Conservation (phyloP, 53 echinoderm and acorn worm species). For the Echinometra lucunter region DNA sequence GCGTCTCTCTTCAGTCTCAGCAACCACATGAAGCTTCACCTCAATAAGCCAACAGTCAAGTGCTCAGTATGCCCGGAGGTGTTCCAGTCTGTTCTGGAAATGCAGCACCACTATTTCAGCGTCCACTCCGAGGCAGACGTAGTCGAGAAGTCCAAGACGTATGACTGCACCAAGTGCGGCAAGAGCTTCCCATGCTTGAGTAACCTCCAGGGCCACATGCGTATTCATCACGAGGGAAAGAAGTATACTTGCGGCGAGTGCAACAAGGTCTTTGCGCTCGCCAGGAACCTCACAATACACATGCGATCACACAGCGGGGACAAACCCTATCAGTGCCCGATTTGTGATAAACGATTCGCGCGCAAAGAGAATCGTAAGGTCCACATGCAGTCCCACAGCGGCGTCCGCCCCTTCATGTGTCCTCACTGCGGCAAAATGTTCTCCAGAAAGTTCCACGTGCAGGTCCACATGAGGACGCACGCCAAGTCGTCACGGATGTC, state of each 20-base stretch:
- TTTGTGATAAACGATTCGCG: slow-evolving; percentile 96
- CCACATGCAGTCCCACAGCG: slow-evolving; percentile 95
- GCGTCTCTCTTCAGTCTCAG: slow-evolving; percentile 84
- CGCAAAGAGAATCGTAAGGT: slow-evolving; percentile 94
- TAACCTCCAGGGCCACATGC: slow-evolving; percentile 93
- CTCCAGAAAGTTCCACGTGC: slow-evolving; percentile 90
- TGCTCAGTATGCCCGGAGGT: slow-evolving; percentile 94
- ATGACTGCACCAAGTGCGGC: slow-evolving; percentile 89
- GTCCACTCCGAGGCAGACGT: slow-evolving; percentile 84
- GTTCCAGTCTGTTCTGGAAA: slow-evolving; percentile 87
- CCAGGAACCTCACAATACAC: slow-evolving; percentile 94
- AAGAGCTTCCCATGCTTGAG: slow-evolving; percentile 87
- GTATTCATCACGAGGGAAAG: slow-evolving; percentile 89
- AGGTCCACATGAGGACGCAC: slow-evolving; percentile 95
- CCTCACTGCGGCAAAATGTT: slow-evolving; percentile 96
- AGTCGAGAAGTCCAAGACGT: slow-evolving; percentile 81
- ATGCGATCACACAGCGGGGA: slow-evolving; percentile 96
- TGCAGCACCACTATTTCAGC: slow-evolving; percentile 96
- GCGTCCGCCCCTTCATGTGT: slow-evolving; percentile 95
- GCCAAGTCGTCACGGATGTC: slow-evolving; percentile 72
- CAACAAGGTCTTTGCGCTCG: slow-evolving; percentile 91
- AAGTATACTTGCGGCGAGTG: slow-evolving; percentile 93
- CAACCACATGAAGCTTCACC: slow-evolving; percentile 90
- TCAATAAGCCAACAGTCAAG: slow-evolving; percentile 80
- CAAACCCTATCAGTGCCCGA: slow-evolving; percentile 94